Evolutionary conservation across 2,797 vertebrate genomes (phyloP), one percentile per base, ranked within the genome.

Genomic region (Silurus aristotelis): DNA sequence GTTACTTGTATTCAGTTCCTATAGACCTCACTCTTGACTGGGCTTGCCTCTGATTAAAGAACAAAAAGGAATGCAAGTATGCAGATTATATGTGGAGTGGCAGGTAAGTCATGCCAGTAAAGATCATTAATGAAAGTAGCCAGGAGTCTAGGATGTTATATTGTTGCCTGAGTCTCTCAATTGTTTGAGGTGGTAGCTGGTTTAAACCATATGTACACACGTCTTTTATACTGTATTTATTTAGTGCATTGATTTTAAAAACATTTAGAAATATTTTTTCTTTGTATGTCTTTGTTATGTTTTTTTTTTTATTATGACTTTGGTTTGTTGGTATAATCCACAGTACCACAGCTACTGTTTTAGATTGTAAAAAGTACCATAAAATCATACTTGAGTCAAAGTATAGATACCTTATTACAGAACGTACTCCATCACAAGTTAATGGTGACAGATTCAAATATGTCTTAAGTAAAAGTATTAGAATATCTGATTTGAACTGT

Each of bases 111-210:
- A 79, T 63, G 60, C 27, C 17, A 79, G 77, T 61, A n/a, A 20
- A 64, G 38, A 64, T 80, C 12, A 80, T 64, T 80, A 17, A 80
- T 80, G 60, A 48, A 22, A 64, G 60, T 80, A 64, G 22, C 22
- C 77, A 80, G 22, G 14, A 80, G 38, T 17, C 20, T 43, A 43
- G 27, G 3, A 64, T 25, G 3, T 25, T 66, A 48, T 48, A 80
- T 63, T n/a, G 58, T 46, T 63, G 12, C 20, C 38, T 0, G 6
- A 64, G 77, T 60, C 77, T 79, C 60, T 25, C 9, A 38, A 10
- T 1, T 78, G 56, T 17, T 43, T 22, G 8, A 8, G 14, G 61
- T 27, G 64, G 17, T 63, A 17, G 73, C 19, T 60, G 22, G 20
- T 63, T 64, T 60, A 25, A 76, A 27, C 12, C 12, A 52, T 25